Evolutionary conservation across 2,113 vertebrate species (phyloP).

Genomic region (Eublepharis macularius): DNA sequence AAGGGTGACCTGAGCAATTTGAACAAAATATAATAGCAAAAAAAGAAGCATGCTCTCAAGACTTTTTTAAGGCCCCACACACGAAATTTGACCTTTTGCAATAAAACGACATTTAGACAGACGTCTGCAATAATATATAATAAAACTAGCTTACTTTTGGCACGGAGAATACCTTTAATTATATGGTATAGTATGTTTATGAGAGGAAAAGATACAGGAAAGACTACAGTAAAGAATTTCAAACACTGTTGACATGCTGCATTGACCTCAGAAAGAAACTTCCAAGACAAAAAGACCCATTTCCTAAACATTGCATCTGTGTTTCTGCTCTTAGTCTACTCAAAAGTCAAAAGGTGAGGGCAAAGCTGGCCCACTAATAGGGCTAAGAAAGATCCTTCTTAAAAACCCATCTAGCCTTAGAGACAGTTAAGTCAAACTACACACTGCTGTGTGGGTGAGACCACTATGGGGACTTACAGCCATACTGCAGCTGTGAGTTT

Average conservation of each 20-base stretch:
- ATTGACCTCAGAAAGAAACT: neutral
- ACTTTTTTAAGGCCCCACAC: conserved; percentile 11
- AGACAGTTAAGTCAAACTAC: no score
- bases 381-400: neutral
- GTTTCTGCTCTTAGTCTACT: neutral
- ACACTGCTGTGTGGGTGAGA: no score
- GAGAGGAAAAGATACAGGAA: conserved; percentile 30
- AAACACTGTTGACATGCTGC: conserved; percentile 42
- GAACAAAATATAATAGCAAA: conserved; percentile 29
- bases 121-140: conserved; percentile 22
- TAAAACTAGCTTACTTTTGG: conserved; percentile 46
- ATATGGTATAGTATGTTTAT: conserved; percentile 39
- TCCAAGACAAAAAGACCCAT: neutral
- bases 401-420: neutral
- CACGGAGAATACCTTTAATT: conserved; percentile 35
- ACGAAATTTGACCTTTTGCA: conserved; percentile 19
- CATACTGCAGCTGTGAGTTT: no score
- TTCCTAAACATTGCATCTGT: neutral
- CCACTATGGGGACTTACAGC: no score
- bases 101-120: conserved; percentile 36
- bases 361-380: neutral
- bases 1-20: neutral
- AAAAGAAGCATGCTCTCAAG: neutral
- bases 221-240: conserved; percentile 42
- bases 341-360: neutral